These are phyloP conservation scores for Campoletis sonorensis DNA, from an alignment of 1,140 invertebrate genomes.

Conservation along the genomic window DNA sequence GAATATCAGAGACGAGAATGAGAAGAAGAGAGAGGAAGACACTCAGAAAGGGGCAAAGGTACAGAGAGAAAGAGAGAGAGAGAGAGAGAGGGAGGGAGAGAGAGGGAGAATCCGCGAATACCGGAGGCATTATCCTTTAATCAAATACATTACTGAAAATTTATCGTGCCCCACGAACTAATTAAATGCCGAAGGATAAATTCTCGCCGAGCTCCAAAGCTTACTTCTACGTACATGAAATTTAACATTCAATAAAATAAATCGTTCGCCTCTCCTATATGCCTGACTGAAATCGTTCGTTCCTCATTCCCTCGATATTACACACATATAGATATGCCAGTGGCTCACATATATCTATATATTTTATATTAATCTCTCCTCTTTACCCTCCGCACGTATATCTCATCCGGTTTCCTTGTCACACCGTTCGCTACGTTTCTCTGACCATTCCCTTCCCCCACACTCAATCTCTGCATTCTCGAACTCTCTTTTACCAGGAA, in stretches of 20 bases:
- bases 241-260: constrained; percentile 74
- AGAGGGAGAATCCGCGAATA: constrained; percentile 57
- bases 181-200: constrained; percentile 77
- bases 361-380: constrained; percentile 20
- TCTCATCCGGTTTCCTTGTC: constrained; percentile 19
- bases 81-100: constrained; percentile 24
- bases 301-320: constrained; percentile 40
- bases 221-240: constrained; percentile 64
- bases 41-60: constrained; percentile 26
- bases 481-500: not conserved
- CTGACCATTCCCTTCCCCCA: not conserved
- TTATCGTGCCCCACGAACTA: constrained; percentile 75
- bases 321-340: not conserved
- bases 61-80: constrained; percentile 50
- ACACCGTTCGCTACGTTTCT: not conserved
- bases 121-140: constrained; percentile 76
- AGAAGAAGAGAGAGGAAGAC: constrained; percentile 17
- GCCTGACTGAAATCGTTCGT: constrained; percentile 59
- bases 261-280: constrained; percentile 56
- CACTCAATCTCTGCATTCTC: not conserved
- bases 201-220: constrained; percentile 66
- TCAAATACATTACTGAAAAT: constrained; percentile 77
- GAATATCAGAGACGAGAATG: not conserved
- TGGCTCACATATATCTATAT: not conserved
- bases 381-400: constrained; percentile 17